phyloP scores from a whole-genome alignment of 2,113 vertebrate genomes.

The Thryonomys swinderianus region DNA sequence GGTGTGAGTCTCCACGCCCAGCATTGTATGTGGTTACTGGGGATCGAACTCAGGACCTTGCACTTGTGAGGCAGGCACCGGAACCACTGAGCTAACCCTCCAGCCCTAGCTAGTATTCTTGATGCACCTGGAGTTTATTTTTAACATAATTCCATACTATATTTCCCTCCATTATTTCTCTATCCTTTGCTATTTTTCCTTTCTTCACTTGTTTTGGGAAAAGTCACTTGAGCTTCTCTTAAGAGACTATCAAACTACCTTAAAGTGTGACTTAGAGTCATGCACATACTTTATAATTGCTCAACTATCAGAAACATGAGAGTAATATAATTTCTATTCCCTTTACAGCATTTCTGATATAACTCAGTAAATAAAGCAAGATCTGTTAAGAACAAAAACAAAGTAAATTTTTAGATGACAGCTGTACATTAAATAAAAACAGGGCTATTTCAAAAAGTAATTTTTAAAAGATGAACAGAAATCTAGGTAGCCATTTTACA shows the following conservation, averaged over 20 bases:
- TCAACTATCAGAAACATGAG: neutral
- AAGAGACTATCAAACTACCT: neutral
- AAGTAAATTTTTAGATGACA: slow-evolving; percentile 2
- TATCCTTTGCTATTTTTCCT: neutral
- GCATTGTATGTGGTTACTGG: no score
- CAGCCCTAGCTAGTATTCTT: neutral
- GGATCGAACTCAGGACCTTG: no score
- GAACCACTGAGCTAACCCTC: no score
- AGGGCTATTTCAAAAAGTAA: neutral
- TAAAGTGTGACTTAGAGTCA: neutral
- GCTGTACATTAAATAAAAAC: neutral
- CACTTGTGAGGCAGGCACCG: no score
- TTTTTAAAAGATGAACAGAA: slow-evolving; percentile 32
- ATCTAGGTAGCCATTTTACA: neutral
- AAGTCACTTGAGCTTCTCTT: neutral
- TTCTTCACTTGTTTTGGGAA: neutral
- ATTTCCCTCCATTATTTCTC: neutral
- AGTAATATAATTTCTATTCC: neutral
- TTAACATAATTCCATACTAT: neutral
- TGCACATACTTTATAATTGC: neutral
- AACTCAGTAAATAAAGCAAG: neutral
- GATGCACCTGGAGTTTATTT: neutral
- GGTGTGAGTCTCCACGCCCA: no score
- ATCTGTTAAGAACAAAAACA: neutral
- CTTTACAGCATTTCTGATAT: neutral